Evolutionary conservation across 2,113 vertebrate genomes (phyloP).

Genomic region (Podilymbus podiceps): DNA sequence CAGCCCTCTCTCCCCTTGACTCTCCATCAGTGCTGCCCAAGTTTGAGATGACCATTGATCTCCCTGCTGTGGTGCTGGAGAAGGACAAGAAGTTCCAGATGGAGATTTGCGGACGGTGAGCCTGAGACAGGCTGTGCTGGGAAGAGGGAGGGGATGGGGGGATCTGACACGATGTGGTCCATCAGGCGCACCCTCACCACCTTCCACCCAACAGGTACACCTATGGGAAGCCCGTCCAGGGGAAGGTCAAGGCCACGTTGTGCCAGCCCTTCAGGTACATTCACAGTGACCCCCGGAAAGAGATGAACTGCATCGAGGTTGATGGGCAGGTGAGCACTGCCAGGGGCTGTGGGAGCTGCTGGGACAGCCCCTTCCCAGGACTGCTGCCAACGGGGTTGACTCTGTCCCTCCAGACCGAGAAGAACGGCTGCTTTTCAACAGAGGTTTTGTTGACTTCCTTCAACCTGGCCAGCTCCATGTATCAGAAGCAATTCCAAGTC

Average conservation of each 20-base stretch:
- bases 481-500: background rate
- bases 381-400: background rate
- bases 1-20: background rate
- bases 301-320: background rate
- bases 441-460: background rate
- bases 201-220: constrained; percentile 24
- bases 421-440: constrained; percentile 20
- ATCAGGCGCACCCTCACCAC: background rate
- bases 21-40: constrained; percentile 47
- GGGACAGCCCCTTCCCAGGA: background rate
- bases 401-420: background rate
- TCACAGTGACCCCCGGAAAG: accelerated
- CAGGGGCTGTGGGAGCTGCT: accelerated
- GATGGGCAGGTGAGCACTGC: background rate
- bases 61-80: background rate
- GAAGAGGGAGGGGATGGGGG: background rate
- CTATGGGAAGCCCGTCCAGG: constrained; percentile 9
- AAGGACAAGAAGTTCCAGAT: background rate
- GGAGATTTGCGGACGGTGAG: constrained; percentile 56
- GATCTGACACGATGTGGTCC: accelerated
- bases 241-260: background rate
- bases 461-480: accelerated
- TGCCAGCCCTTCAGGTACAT: accelerated
- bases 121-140: background rate
- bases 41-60: constrained; percentile 27